Evolutionary conservation across 2,888 invertebrate genomes (phyloP), one percentile per base, ranked within the genome.

Genomic region (Urechis unicinctus): DNA sequence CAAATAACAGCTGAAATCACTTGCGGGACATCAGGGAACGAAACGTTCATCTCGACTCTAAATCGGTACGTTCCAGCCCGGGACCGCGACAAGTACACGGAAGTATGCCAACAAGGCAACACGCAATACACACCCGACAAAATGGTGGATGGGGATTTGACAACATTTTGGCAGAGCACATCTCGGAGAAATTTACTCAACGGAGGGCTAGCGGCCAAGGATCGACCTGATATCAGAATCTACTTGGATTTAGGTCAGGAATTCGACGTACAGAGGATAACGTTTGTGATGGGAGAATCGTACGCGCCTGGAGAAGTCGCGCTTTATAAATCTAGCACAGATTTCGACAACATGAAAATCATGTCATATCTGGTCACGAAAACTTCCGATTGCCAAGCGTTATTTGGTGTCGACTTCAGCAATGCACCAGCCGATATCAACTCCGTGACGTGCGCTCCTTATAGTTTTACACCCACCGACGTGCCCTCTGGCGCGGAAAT

Each of bases 151-250:
- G 68, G 69, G 17, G 25, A 55, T 6, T 6, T 42, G 2, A 51
- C 28, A 9, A 69, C 69, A 0, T 62, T 55, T 56, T 70, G 70
- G 70, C 70, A 70, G 58, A 67, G 67, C 43, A 59, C 64, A 9
- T 66, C 68, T 0, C 47, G 68, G n/a, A 50, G 46, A 1, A 57
- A 48, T 21, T 59, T 65, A n/a, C 50, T 61, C 46, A 30, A 4
- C 22, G 36, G 36, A 13, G 36, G 36, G 9, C 9, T 9, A 36
- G 17, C 9, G 17, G 36, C 36, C 36, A 17, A 36, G 36, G 48
- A 46, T n/a, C 50, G 42, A 17, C 59, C 62, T 13, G 59, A 63
- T 3, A 56, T 56, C 26, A 43, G 56, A 24, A 66, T 66, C 9
- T 43, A 45, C 9, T 53, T 67, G 29, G 65, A 68, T 51, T 52